Conservation (phyloP, 1,140 invertebrate species). For the Hesperophylax magnus region DNA sequence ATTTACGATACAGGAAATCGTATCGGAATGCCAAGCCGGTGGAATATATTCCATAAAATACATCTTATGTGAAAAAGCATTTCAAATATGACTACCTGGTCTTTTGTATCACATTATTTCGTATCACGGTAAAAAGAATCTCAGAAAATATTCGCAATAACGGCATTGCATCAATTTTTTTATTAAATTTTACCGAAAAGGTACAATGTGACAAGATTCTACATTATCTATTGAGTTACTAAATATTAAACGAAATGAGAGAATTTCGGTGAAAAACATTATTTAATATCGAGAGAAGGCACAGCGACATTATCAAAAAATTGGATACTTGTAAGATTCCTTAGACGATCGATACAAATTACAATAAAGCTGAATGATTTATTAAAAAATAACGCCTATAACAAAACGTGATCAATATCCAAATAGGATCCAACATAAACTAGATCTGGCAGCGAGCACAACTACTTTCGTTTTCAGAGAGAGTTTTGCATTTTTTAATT, state of each 20-base stretch:
- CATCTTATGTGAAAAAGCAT: constrained; percentile 18
- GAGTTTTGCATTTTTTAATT: too few relatives aligned
- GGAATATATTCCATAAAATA: constrained; percentile 34
- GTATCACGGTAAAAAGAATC: neutral
- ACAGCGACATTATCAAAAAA: neutral
- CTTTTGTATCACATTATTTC: neutral
- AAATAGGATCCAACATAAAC: too few relatives aligned
- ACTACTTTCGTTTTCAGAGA: too few relatives aligned
- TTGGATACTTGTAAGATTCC: neutral
- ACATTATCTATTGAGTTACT: neutral
- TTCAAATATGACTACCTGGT: constrained; percentile 19
- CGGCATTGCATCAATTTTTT: neutral
- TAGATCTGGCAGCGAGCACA: too few relatives aligned
- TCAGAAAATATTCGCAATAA: neutral
- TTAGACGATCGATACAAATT: too few relatives aligned
- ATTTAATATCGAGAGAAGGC: neutral
- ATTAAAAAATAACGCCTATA: too few relatives aligned
- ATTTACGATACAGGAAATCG: constrained; percentile 43
- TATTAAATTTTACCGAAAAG: neutral
- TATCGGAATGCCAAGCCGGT: constrained; percentile 5
- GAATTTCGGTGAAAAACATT: neutral
- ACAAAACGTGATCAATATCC: too few relatives aligned
- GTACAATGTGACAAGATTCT: neutral
- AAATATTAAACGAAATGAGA: neutral
- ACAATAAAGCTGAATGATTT: too few relatives aligned